Evolutionary conservation across 2,888 invertebrate species (phyloP).

Genomic region (Tetramorium bicarinatum): DNA sequence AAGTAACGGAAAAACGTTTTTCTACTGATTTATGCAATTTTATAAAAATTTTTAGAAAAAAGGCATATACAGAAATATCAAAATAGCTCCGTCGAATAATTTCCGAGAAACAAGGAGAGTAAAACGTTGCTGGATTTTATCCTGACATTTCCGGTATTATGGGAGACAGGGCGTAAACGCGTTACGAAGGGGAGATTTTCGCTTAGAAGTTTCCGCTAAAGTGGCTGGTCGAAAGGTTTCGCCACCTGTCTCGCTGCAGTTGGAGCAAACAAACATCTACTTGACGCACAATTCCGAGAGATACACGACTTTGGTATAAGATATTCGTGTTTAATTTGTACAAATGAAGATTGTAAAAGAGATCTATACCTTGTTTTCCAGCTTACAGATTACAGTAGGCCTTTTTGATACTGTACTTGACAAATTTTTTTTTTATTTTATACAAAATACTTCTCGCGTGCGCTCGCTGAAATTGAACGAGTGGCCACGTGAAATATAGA

Average conservation of each 20-base stretch:
- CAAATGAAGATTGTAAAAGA: neutral
- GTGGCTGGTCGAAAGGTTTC: slow-evolving; percentile 46
- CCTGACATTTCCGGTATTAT: slow-evolving; percentile 32
- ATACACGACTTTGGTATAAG: slow-evolving; percentile 13
- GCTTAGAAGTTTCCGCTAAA: slow-evolving; percentile 41
- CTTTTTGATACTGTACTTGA: neutral
- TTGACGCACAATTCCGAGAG: slow-evolving; percentile 19
- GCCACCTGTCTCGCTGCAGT: slow-evolving; percentile 40
- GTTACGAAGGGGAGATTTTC: slow-evolving; percentile 47
- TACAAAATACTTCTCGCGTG: neutral
- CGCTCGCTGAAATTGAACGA: slow-evolving; percentile 20
- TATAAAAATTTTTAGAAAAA: neutral
- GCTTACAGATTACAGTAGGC: neutral
- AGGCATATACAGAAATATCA: neutral
- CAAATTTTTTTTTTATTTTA: slow-evolving; percentile 21
- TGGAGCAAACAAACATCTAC: slow-evolving; percentile 28
- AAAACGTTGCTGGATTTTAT: slow-evolving; percentile 43
- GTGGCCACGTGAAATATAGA: slow-evolving; percentile 1
- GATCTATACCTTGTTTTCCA: neutral
- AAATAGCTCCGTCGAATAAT: slow-evolving; percentile 15
- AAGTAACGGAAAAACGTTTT: neutral
- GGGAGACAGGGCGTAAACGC: slow-evolving; percentile 48
- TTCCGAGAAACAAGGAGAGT: slow-evolving; percentile 1
- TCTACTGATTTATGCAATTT: neutral
- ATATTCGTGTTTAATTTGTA: slow-evolving; percentile 27